Conservation (phyloP, 2,888 invertebrate species). For the Drosophila pseudotalamancana region DNA sequence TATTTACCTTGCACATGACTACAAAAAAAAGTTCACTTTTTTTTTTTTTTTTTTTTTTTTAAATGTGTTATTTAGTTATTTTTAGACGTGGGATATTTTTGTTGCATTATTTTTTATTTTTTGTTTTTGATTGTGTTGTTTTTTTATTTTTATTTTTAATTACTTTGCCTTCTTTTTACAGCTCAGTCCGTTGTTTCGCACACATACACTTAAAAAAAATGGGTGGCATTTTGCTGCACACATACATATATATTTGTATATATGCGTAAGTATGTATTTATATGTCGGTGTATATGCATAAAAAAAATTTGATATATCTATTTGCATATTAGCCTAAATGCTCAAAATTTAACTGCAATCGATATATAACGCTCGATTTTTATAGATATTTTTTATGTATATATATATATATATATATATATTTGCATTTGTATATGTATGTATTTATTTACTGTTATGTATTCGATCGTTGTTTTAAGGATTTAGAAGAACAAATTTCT, state of each 20-base stretch:
- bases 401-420: too few species aligned
- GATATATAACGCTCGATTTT: background rate
- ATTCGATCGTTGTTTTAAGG: constrained; percentile 41
- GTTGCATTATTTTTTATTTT: background rate
- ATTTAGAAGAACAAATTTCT: constrained; percentile 22
- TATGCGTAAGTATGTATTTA: constrained; percentile 2
- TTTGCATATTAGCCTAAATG: constrained; percentile 12
- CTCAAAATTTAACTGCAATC: constrained; percentile 20
- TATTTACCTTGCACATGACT: constrained; percentile 16
- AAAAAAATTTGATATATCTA: constrained; percentile 5
- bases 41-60: constrained; percentile 1
- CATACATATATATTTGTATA: constrained; percentile 5
- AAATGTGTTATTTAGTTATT: background rate
- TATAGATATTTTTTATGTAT: background rate
- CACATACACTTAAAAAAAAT: constrained; percentile 29
- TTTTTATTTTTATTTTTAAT: constrained; percentile 17
- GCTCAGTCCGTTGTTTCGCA: constrained; percentile 29
- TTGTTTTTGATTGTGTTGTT: constrained; percentile 31
- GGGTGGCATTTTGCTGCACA: constrained; percentile 19
- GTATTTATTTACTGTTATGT: constrained; percentile 21
- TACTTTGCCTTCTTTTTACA: constrained; percentile 25
- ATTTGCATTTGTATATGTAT: constrained; percentile 1
- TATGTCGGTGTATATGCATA: constrained; percentile 6
- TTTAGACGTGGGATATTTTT: constrained; percentile 9
- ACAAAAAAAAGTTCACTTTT: constrained; percentile 46